These are phyloP conservation scores for Enteromius radiatus DNA, from an alignment of 2,797 vertebrate species.

Conservation along the genomic window DNA sequence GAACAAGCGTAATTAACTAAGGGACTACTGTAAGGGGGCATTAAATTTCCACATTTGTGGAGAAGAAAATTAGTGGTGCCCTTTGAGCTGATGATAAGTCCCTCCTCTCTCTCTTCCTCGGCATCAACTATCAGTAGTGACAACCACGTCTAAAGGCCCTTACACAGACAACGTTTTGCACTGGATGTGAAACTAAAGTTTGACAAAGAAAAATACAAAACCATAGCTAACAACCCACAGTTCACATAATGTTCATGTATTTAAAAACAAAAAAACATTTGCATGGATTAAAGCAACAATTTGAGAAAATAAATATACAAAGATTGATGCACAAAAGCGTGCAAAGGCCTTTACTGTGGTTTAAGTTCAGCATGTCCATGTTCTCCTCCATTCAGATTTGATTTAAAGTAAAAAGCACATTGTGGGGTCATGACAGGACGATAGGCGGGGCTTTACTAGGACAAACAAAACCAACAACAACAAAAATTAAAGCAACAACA, in stretches of 20 bases:
- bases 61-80: conserved; percentile 71
- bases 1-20: conserved; percentile 40
- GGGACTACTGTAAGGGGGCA: conserved; percentile 39
- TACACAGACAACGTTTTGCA: conserved; percentile 48
- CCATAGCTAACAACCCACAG: background rate
- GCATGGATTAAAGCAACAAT: conserved; percentile 23
- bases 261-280: background rate
- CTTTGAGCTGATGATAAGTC: conserved; percentile 79
- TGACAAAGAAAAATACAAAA: background rate
- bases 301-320: conserved; percentile 39
- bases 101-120: conserved; percentile 70
- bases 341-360: conserved; percentile 63
- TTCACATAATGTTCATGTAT: background rate
- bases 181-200: conserved; percentile 7
- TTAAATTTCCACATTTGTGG: conserved; percentile 38
- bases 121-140: conserved; percentile 68
- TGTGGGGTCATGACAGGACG: conserved; percentile 41
- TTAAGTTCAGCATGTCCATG: conserved; percentile 48
- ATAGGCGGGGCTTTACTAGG: conserved; percentile 42
- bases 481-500: conserved; percentile 58
- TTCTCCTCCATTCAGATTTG: conserved; percentile 39
- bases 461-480: conserved; percentile 56
- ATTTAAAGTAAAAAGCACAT: conserved; percentile 49
- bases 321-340: conserved; percentile 48
- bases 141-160: conserved; percentile 60